phyloP scores from a whole-genome alignment of 2,888 invertebrate species.

The Ophioninae sp. region DNA sequence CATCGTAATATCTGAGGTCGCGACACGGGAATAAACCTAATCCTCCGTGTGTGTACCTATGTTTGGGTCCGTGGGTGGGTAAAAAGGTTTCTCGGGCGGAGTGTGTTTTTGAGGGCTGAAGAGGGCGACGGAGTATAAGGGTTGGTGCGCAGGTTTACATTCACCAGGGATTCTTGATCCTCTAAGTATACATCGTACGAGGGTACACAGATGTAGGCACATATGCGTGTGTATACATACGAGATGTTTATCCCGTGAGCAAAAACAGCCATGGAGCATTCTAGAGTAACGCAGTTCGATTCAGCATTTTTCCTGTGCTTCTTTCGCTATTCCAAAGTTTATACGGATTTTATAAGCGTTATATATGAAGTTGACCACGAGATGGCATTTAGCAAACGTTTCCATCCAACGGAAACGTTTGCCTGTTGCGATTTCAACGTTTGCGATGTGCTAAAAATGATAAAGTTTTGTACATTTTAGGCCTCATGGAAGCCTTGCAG shows the following conservation, averaged over 20 bases:
- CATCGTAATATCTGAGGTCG: conserved; percentile 49
- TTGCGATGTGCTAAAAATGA: too few relatives aligned
- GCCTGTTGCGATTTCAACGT: too few relatives aligned
- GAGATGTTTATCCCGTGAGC: conserved; percentile 12
- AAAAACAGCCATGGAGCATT: conserved; percentile 17
- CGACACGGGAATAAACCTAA: conserved; percentile 54
- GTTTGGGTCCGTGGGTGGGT: neutral
- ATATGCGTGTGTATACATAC: neutral
- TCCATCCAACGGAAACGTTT: too few relatives aligned
- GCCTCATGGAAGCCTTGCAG: too few relatives aligned
- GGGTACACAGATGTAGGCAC: neutral
- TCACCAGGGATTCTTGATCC: conserved; percentile 42
- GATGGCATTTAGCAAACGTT: too few relatives aligned
- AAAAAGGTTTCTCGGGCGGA: conserved; percentile 7
- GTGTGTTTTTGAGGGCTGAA: conserved; percentile 29
- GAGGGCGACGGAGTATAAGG: conserved; percentile 6
- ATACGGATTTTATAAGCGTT: too few relatives aligned
- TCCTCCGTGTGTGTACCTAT: conserved; percentile 2
- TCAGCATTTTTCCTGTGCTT: neutral
- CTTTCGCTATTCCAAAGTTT: neutral
- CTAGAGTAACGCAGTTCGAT: neutral
- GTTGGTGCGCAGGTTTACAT: conserved; percentile 41
- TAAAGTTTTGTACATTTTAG: too few relatives aligned
- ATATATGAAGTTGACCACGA: too few relatives aligned
- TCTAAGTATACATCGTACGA: conserved; percentile 41